Percentiles rank a stretch among this genome's conserved stretches.
phyloP scores from a whole-genome alignment of 2,113 vertebrate genomes.

The Malaclemys terrapin region DNA sequence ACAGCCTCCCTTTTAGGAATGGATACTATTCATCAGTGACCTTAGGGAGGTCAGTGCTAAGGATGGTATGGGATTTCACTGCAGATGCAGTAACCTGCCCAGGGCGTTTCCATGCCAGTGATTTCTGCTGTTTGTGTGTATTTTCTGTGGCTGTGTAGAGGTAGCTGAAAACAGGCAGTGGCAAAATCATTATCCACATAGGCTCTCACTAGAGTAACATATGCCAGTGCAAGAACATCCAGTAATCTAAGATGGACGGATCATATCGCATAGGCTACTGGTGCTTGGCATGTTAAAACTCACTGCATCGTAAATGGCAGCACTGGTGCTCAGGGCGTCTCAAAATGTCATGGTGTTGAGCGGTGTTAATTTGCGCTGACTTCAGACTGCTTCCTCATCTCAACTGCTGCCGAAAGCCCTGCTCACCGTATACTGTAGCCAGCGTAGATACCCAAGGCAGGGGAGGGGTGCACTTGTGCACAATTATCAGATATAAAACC shows the following conservation, averaged over 20 bases:
- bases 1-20: background rate
- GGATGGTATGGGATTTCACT: background rate
- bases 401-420: background rate
- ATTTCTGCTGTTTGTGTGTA: background rate
- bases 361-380: constrained; percentile 51
- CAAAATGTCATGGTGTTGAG: constrained; percentile 36
- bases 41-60: accelerated
- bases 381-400: accelerated
- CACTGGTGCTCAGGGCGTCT: constrained; percentile 27
- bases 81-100: background rate
- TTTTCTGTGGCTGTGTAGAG: constrained; percentile 31
- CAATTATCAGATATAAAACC: background rate
- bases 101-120: background rate
- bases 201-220: constrained; percentile 70
- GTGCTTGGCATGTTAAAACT: constrained; percentile 65
- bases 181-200: constrained; percentile 57
- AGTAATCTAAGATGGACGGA: constrained; percentile 34
- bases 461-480: accelerated
- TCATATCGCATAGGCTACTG: constrained; percentile 24
- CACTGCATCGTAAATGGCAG: constrained; percentile 61
- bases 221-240: constrained; percentile 49
- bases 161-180: constrained; percentile 57
- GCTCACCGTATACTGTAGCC: background rate
- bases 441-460: accelerated
- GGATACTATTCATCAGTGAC: background rate